Evolutionary conservation across 2,888 invertebrate genomes (phyloP).

Genomic region (Plagodis pulveraria): DNA sequence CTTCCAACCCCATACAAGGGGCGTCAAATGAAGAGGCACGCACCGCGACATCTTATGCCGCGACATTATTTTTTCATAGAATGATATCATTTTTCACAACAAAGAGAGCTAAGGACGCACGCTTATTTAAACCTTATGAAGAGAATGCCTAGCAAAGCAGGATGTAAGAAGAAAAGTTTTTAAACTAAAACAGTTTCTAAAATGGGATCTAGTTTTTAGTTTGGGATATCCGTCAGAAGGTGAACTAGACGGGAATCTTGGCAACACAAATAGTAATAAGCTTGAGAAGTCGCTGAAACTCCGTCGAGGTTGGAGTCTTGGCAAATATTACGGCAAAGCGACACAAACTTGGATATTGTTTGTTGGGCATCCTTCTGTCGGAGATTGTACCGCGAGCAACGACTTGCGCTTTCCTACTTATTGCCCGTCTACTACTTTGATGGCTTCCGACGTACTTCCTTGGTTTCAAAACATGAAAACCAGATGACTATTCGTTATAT

Average conservation of each 20-base stretch:
- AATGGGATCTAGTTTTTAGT: conserved; percentile 35
- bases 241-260: conserved; percentile 56
- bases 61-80: conserved; percentile 36
- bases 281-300: conserved; percentile 69
- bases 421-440: conserved; percentile 15
- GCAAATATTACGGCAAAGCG: conserved; percentile 76
- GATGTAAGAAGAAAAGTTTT: conserved; percentile 18
- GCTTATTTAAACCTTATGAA: background rate
- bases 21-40: conserved; percentile 40
- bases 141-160: background rate
- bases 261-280: conserved; percentile 80
- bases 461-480: conserved; percentile 1
- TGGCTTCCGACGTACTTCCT: conserved; percentile 27
- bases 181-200: conserved; percentile 30
- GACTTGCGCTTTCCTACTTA: conserved; percentile 14
- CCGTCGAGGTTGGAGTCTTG: conserved; percentile 60
- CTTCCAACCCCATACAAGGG: conserved; percentile 35
- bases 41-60: conserved; percentile 27
- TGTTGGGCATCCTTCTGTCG: conserved; percentile 63
- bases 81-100: conserved; percentile 22
- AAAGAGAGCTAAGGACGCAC: conserved; percentile 49
- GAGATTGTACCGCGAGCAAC: conserved; percentile 35
- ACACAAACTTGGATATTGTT: conserved; percentile 75
- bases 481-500: too few relatives aligned
- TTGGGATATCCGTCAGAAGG: conserved; percentile 47